Evolutionary conservation across 2,113 vertebrate species (phyloP).

Genomic region (Ptychochromis oligacanthus): DNA sequence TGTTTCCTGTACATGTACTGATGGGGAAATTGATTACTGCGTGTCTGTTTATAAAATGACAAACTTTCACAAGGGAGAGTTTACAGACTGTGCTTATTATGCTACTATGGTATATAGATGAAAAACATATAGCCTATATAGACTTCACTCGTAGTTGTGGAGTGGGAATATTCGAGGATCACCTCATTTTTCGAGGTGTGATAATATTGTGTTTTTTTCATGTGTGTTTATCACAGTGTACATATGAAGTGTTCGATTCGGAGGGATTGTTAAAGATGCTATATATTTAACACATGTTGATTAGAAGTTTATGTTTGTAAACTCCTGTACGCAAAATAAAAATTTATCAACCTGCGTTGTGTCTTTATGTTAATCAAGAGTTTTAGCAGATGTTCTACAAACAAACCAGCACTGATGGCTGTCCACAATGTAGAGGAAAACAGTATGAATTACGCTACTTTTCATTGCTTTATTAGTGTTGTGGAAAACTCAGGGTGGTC

Average conservation of each 20-base stretch:
- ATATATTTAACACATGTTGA: conserved; percentile 50
- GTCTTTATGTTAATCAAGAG: background rate
- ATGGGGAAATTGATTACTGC: background rate
- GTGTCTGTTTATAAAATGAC: background rate
- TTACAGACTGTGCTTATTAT: conserved; percentile 22
- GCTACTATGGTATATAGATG: conserved; percentile 19
- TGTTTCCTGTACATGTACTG: background rate
- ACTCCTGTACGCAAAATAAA: conserved; percentile 55
- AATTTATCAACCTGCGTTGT: background rate
- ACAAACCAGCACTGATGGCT: accelerated
- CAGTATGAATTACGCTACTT: background rate
- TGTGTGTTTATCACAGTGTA: conserved; percentile 44
- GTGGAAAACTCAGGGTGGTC: background rate
- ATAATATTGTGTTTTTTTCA: conserved; percentile 25
- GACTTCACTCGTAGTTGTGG: conserved; percentile 72
- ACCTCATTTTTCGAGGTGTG: conserved; percentile 80
- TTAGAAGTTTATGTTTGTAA: conserved; percentile 10
- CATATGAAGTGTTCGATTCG: conserved; percentile 33
- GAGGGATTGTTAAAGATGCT: conserved; percentile 33
- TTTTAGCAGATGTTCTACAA: background rate
- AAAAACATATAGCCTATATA: conserved; percentile 45
- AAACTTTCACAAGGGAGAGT: background rate
- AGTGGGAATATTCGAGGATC: conserved; percentile 64
- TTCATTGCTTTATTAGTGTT: accelerated
- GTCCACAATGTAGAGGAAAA: background rate